Base-by-base conservation (phyloP, 2,797 vertebrate genomes). In the Rousettus madagascariensis region DNA sequence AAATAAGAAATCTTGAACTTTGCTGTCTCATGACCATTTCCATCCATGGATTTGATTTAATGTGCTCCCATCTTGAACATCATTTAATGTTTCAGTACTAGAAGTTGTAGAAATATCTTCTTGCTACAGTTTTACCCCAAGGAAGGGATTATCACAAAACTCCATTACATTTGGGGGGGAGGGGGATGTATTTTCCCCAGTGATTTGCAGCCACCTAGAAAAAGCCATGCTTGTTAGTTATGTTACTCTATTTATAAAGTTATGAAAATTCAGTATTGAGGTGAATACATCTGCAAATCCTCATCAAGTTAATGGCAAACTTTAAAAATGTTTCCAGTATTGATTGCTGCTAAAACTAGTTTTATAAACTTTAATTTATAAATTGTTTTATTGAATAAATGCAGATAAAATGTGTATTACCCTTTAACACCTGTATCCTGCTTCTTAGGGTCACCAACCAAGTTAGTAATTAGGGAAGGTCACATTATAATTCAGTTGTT, bases 71-170 rank as follows among this genome's bases (percentile, higher is more conserved):
- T 55, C 46, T 57, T 51, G 41, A 55, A 59, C 11, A 77, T 9
- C 16, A 53, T 19, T 69, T 28, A 53, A 36, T 11, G 10, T 63
- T 89, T 86, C 13, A 77, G 22, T 91, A 86, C 38, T 78, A 75
- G 69, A 88, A 93, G 59, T 91, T 96, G 24, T 75, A 77, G 49
- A 95, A 86, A 33, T 49, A 7, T 77, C 15, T 38, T 93, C 11
- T 84, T 74, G 28, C 22, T 71, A 49, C 36, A 71, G 51, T 75
- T 95, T 88, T 4, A 94, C 53, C 1, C 72, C 10, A 88, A 95
- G 43, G 33, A 94, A 26, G 78, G 7, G 33, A 85, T 78, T 95
- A 74, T 65, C 78, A 24, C 46, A 88, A 85, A 94, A 65, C 7
- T 59, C 33, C 3, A 74, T 38, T 36, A 57, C 61, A 77, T 80